Base-by-base conservation (phyloP, 1,140 invertebrate genomes). In the Zaprionus taronus region DNA sequence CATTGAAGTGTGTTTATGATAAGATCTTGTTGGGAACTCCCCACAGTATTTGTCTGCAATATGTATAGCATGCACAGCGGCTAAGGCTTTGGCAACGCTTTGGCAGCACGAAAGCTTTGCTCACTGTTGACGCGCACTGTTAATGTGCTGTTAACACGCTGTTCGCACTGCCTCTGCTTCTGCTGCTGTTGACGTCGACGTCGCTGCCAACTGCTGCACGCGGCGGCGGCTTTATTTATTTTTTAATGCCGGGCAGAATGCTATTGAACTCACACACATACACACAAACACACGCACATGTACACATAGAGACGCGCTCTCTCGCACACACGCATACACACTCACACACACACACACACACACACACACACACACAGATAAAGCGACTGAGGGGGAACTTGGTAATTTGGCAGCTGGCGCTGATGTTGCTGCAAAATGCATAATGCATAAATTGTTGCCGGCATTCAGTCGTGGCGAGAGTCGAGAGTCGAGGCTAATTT, bases 171-270 rank as follows among this genome's bases (percentile, higher is more conserved):
- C 9, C 34, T 53, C 24, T 26, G 63, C n/a, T 56, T 28, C 47
- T 31, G 60, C 31, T 49, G 38, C 58, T 22, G 24, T 12, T 20
- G 36, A 55, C 47, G 49, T 44, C 34, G 41, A 20, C 53, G 64
- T 47, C 68, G 66, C 36, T 70, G 64, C 51, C 49, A 79, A 72
- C 57, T 76, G 81, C 85, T 56, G 84, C 81, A 73, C 68, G 63
- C 68, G 38, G 38, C 38, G 80, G 64, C 79, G 80, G 80, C 72
- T 81, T 87, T 89, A 89, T 81, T 89, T 87, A 72, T 87, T 87
- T 89, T 89, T 89, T 90, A 81, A 84, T 77, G 77, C 80, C 80
- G 65, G 75, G 51, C 83, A 90, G 83, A 89, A 89, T 90, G 84
- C 79, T 89, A 89, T 89, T 89, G 84, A 89, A 89, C 84, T 89